Base-by-base conservation (phyloP, 2,888 invertebrate genomes). In the Tipula confusa region DNA sequence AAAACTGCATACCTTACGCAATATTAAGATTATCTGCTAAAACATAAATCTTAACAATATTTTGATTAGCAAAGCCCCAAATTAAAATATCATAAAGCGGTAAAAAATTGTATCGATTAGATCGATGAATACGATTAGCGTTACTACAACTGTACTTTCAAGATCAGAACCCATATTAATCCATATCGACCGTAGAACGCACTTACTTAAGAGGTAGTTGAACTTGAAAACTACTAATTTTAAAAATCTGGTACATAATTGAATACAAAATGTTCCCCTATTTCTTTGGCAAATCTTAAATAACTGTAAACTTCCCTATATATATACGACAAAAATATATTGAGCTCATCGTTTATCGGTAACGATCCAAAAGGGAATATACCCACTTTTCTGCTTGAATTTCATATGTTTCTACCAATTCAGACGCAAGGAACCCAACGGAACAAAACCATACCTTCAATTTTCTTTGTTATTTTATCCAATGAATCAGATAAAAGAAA, bases 301-400 rank as follows among this genome's bases (percentile, higher is more conserved):
- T 43, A 64, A 64, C 7, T 64, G 7, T 24, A 13, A 24, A 24
- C 43, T 24, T 11, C 64, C 24, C 9, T 9, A 36, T 9, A 0
- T 2, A 43, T 24, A 64, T 11, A 24, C 7, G 24, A 64, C 5
- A 64, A 64, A 24, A 64, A 64, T 64, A 24, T 64, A 64, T 64
- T 64, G 64, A 64, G 24, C 64, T 64, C 64, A 64, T 64, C 64
- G 64, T 64, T 64, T 64, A 24, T 64, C 24, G 64, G n/a, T 64
- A 64, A 64, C 24, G 64, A 64, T 64, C 24, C 64, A 64, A 64
- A 64, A 64, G 64, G 64, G 64, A 64, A 64, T 64, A 64, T 64
- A 64, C 24, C 64, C 64, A 64, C 64, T 64, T 64, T 64, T 64
- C 18, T 64, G 18, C 24, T 24, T 24, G 64, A 64, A 24, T 64